Evolutionary conservation across 2,888 invertebrate genomes (phyloP).

Genomic region (Aporophyla nigra): DNA sequence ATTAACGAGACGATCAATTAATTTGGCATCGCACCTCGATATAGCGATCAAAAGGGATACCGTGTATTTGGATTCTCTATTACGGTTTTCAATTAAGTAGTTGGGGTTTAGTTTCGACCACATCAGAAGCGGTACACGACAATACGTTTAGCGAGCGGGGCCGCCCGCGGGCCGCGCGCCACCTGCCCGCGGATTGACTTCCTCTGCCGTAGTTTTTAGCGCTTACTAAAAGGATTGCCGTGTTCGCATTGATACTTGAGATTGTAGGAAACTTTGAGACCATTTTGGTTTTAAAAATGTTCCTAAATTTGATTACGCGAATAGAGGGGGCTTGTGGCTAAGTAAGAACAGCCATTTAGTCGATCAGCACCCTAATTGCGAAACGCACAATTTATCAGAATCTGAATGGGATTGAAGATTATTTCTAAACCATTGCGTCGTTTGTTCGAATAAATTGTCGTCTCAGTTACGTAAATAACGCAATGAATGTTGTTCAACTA

Average conservation of each 20-base stretch:
- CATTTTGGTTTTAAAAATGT: conserved; percentile 52
- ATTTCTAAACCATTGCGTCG: no score
- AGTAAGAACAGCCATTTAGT: no score
- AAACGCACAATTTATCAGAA: no score
- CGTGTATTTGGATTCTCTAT: conserved; percentile 86
- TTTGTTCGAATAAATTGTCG: no score
- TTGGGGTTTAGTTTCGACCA: conserved; percentile 87
- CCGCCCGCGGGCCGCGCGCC: conserved; percentile 71
- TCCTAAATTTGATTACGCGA: conserved; percentile 42
- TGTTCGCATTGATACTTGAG: conserved; percentile 86
- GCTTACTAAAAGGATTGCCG: conserved; percentile 89
- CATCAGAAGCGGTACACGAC: conserved; percentile 86
- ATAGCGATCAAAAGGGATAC: conserved; percentile 86
- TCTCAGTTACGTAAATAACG: no score
- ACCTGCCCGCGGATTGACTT: conserved; percentile 83
- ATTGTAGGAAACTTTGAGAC: conserved; percentile 72
- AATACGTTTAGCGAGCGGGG: conserved; percentile 85
- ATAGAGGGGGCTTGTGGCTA: conserved; percentile 9
- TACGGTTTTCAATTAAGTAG: conserved; percentile 90
- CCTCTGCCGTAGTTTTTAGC: conserved; percentile 84
- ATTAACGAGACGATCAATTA: conserved; percentile 78
- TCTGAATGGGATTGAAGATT: no score
- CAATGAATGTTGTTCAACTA: no score
- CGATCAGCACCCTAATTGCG: no score
- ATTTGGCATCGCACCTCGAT: conserved; percentile 80